Percentiles rank a stretch among this genome's conserved stretches.
phyloP scores from a whole-genome alignment of 2,888 invertebrate genomes.

The Nematopogon swammerdamellus region DNA sequence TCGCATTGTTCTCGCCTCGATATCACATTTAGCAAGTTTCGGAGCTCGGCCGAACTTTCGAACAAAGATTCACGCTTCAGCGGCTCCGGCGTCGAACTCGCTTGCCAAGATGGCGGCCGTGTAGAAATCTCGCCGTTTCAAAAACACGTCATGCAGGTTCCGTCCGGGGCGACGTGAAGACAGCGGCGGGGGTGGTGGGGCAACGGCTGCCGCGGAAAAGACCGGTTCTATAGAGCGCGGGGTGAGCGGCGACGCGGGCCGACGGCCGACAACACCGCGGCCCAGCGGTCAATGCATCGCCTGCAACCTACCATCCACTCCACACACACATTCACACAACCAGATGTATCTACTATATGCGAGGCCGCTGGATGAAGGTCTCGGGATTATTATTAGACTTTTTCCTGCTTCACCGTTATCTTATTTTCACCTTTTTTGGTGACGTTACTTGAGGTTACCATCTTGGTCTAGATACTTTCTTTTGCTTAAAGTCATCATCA shows the following conservation, averaged over 20 bases:
- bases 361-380: not conserved
- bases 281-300: not conserved
- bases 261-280: not conserved
- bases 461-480: too few relatives aligned
- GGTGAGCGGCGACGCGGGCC: not conserved
- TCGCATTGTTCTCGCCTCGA: not conserved
- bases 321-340: not conserved
- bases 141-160: not conserved
- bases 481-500: too few relatives aligned
- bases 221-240: not conserved
- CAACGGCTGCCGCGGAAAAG: not conserved
- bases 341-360: not conserved
- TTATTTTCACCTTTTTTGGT: too few relatives aligned
- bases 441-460: too few relatives aligned
- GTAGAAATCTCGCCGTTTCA: not conserved
- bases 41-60: not conserved
- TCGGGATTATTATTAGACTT: not conserved
- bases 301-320: not conserved
- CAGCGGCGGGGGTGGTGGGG: too few relatives aligned
- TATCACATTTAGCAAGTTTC: not conserved
- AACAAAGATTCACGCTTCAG: not conserved
- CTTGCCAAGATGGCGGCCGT: not conserved
- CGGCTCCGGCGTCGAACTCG: not conserved
- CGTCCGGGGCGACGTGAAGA: not conserved
- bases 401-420: not conserved